phyloP scores from a whole-genome alignment of 2,113 vertebrate genomes.

The Ascaphus truei region DNA sequence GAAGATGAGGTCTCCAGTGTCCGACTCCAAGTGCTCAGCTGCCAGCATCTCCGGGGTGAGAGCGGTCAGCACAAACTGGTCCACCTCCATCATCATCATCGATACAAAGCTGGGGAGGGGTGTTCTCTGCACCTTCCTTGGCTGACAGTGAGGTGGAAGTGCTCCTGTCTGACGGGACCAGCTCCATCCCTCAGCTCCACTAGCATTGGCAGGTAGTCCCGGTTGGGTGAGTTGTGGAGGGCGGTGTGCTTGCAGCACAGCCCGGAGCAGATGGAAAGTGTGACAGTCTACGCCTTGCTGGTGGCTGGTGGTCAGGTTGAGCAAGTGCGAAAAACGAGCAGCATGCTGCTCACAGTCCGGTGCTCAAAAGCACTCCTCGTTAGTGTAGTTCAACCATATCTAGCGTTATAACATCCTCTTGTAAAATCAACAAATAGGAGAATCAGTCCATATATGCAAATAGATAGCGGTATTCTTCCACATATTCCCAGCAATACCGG shows the following conservation, averaged over 20 bases:
- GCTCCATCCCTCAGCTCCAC: constrained; percentile 32
- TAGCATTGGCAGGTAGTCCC: constrained; percentile 49
- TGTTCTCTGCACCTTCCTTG: constrained; percentile 32
- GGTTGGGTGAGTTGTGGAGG: constrained; percentile 29
- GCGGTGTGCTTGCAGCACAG: constrained; percentile 47
- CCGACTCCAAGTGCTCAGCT: constrained; percentile 47
- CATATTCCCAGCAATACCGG: too few species aligned
- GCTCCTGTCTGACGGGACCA: constrained; percentile 20
- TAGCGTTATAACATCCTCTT: too few species aligned
- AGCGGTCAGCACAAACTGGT: constrained; percentile 45
- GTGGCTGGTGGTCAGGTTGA: constrained; percentile 57
- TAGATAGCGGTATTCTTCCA: too few species aligned
- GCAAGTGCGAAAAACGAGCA: too few species aligned
- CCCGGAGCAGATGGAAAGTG: constrained; percentile 31
- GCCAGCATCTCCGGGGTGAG: constrained; percentile 47
- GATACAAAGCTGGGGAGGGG: constrained; percentile 31
- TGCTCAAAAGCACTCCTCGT: too few species aligned
- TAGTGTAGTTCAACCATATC: too few species aligned
- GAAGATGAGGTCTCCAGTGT: constrained; percentile 47
- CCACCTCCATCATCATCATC: constrained; percentile 48
- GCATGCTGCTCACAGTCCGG: too few species aligned
- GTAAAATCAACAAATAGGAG: too few species aligned
- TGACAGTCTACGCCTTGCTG: constrained; percentile 55
- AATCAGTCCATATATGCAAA: too few species aligned
- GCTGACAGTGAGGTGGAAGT: constrained; percentile 54